Evolutionary conservation across 1,140 invertebrate species (phyloP), one percentile per base, ranked within the genome.

Genomic region (Sycophaga agraensis): DNA sequence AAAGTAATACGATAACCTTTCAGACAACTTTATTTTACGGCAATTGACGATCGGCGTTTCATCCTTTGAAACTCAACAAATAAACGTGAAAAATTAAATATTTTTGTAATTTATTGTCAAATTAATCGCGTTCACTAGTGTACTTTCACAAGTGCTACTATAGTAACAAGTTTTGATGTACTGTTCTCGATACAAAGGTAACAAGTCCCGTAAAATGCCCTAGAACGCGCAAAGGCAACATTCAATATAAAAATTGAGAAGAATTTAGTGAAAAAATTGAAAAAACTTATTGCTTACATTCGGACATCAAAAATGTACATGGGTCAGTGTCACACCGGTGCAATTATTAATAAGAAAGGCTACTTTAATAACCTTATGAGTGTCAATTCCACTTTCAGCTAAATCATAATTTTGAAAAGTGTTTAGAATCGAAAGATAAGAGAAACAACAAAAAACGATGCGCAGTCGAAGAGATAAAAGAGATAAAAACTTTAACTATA

Each of bases 301-400:
- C 54, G 54, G 60, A 64, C 57, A 59, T 72, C 59, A 68, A 68
- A 69, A 70, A 69, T 71, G 68, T 70, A 67, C 66, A 70, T 72
- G 67, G 69, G 68, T 74, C 71, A 70, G 71, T 75, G 70, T 76
- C 66, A 75, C 68, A 73, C 72, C 65, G 73, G 70, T 78, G 75
- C 77, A 79, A 79, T 80, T 77, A 76, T 71, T 75, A 76, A 68
- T 75, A 72, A 68, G 68, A 73, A 68, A 73, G 67, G 70, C 75
- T 77, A 80, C 68, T 80, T 75, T 71, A 77, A 77, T 77, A 79
- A 79, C 72, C 75, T 79, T 79, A 79, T 80, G 67, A 79, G 76
- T 79, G 79, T 81, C 79, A 81, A 81, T 81, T 81, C 77, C 76
- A 79, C 68, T 80, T 78, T 77, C 70, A 76, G 75, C 71, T 77